Base-by-base conservation (phyloP, 2,113 vertebrate species). In the Myotis brandtii region DNA sequence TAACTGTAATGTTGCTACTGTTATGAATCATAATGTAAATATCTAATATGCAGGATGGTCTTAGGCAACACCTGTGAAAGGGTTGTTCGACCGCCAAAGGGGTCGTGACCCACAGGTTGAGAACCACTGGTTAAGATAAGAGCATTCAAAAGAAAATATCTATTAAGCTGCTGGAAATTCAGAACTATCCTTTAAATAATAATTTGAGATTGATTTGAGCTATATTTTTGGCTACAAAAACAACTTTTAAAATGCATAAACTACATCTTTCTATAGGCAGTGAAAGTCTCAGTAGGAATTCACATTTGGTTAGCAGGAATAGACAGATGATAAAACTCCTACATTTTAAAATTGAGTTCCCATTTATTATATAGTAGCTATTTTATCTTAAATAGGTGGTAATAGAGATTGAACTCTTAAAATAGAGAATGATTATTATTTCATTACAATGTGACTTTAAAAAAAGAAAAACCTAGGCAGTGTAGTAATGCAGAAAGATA, bases 331-430 rank as follows among this genome's bases (percentile, higher is more conserved):
- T 62, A 27, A 85, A 91, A 87, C 37, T 75, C 11, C 2, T 91
- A 54, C 27, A 87, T 87, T 16, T 82, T 59, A 87, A 90, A 84
- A 93, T 93, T 84, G 88, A 59, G 40, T 93, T 87, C 8, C 34
- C 34, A 67, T 59, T 92, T 86, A 89, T 93, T 92, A 34, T 37
- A 83, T 69, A 59, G 40, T 81, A 94, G 50, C 9, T 92, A 87
- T 91, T 81, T 85, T n/a, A 48, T 79, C 66, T 93, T 88, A 77
- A 86, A 25, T 50, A 84, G 37, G 43, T 93, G 66, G 73, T 88
- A 95, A 84, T 75, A 84, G 56, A 87, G 84, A 82, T 84, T 86
- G 80, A 95, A 87, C 30, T 96, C 89, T 86, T 94, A 93, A 88
- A 87, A 80, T 81, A 95, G 86, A 93, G 43, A 46, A 77, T 79